Evolutionary conservation across 2,113 vertebrate species (phyloP).

Genomic region (Oryzias celebensis): DNA sequence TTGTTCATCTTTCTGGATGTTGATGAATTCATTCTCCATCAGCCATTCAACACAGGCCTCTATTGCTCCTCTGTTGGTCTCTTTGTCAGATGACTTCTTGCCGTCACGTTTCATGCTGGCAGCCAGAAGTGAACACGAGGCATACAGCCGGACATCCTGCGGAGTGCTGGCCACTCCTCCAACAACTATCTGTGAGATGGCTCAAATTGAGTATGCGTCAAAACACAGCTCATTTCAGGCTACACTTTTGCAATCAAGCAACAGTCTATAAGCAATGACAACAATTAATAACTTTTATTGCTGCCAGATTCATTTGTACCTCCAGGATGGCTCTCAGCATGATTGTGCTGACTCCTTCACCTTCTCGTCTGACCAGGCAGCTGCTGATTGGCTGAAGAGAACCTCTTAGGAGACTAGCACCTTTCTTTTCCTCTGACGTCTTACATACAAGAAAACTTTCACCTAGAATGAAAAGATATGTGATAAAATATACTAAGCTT

Average conservation of each 20-base stretch:
- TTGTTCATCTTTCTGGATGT: constrained; percentile 75
- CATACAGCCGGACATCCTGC: constrained; percentile 85
- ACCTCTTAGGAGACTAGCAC: constrained; percentile 84
- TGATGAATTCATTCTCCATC: constrained; percentile 94
- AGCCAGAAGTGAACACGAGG: constrained; percentile 90
- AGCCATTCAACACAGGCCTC: constrained; percentile 90
- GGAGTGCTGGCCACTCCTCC: constrained; percentile 89
- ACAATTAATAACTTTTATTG: background rate
- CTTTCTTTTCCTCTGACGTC: constrained; percentile 87
- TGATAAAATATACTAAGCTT: background rate
- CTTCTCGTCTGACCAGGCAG: constrained; percentile 85
- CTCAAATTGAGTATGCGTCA: too few species aligned
- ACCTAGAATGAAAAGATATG: constrained; percentile 68
- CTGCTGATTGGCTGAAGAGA: constrained; percentile 88
- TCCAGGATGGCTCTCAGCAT: constrained; percentile 97
- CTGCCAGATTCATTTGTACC: constrained; percentile 66
- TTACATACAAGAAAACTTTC: constrained; percentile 97
- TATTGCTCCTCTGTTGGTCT: constrained; percentile 76
- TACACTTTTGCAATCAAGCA: too few species aligned
- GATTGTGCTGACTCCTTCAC: constrained; percentile 85
- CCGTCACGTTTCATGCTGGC: constrained; percentile 67
- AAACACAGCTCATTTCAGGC: too few species aligned
- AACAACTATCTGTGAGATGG: constrained; percentile 85
- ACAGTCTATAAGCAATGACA: too few species aligned
- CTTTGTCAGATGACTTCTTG: constrained; percentile 29